phyloP scores from a whole-genome alignment of 2,797 vertebrate genomes.

The Avahi laniger region DNA sequence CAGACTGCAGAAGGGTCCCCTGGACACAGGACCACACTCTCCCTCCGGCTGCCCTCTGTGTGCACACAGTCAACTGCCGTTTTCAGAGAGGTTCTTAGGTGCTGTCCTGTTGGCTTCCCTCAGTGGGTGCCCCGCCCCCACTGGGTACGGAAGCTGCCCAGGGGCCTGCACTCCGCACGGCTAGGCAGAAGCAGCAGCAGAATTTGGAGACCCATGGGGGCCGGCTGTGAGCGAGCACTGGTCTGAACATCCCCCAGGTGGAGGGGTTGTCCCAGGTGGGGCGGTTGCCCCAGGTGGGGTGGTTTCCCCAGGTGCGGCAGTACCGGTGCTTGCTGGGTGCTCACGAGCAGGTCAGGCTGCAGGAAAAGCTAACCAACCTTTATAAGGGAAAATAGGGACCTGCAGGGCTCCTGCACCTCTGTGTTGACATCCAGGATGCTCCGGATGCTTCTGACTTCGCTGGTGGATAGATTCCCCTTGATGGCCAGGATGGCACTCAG shows the following conservation, averaged over 20 bases:
- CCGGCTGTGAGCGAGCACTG: rapidly evolving
- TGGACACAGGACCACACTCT: rapidly evolving
- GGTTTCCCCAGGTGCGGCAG: too few relatives aligned
- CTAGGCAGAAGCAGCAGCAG: background rate
- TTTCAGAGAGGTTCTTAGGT: background rate
- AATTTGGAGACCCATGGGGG: rapidly evolving
- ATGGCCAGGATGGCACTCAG: conserved; percentile 88
- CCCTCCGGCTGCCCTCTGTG: rapidly evolving
- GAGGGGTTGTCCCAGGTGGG: background rate
- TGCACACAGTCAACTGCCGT: rapidly evolving
- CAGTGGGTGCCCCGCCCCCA: rapidly evolving
- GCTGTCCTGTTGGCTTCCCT: too few relatives aligned
- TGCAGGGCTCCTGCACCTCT: background rate
- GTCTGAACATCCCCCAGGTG: background rate
- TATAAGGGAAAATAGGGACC: conserved; percentile 82
- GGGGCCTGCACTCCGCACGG: background rate
- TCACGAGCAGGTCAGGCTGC: background rate
- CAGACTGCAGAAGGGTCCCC: background rate
- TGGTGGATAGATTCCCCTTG: conserved; percentile 86
- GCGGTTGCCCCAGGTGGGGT: too few relatives aligned
- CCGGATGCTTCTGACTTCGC: conserved; percentile 85
- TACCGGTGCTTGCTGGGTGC: rapidly evolving
- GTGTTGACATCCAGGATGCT: conserved; percentile 83
- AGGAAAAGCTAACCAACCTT: conserved; percentile 70
- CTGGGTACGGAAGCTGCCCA: background rate